phyloP scores from a whole-genome alignment of 2,888 invertebrate species.

The Balanococcus diminutus region DNA sequence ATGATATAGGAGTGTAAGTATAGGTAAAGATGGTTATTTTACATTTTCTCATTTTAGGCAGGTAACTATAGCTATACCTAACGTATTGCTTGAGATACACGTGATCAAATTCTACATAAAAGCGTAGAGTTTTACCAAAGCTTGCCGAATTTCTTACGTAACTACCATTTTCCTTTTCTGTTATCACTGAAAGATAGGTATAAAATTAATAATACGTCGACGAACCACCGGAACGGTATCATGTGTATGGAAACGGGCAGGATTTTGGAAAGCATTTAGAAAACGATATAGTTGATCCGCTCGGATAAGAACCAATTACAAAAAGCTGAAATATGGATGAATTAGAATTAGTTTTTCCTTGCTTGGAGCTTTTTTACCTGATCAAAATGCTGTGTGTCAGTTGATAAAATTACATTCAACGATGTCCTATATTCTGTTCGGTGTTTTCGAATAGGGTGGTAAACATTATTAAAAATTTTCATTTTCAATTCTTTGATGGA shows the following conservation, averaged over 20 bases:
- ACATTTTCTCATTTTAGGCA: not conserved
- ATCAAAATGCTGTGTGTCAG: not conserved
- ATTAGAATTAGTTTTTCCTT: conserved; percentile 8
- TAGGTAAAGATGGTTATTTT: not conserved
- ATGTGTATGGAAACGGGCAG: not conserved
- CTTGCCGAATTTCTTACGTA: not conserved
- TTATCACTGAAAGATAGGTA: not conserved
- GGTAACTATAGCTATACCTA: too few species aligned
- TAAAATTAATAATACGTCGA: not conserved
- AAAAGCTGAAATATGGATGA: conserved; percentile 21
- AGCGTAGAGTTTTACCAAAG: not conserved
- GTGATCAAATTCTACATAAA: not conserved
- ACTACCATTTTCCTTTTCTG: not conserved
- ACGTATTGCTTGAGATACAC: not conserved
- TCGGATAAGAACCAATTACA: conserved; percentile 20
- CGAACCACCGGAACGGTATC: not conserved
- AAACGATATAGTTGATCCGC: not conserved
- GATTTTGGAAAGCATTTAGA: not conserved
- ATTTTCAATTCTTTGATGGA: too few species aligned
- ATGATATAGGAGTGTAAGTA: not conserved
- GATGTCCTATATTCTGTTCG: not conserved
- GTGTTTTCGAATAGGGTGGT: too few species aligned
- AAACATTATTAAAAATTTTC: too few species aligned
- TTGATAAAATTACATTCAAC: not conserved
- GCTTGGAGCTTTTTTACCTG: not conserved